A percentile compares a stretch with the other conserved stretches of the same genome.
Evolutionary conservation across 1,140 invertebrate species (phyloP).

Genomic region (Neodiprion virginianus): DNA sequence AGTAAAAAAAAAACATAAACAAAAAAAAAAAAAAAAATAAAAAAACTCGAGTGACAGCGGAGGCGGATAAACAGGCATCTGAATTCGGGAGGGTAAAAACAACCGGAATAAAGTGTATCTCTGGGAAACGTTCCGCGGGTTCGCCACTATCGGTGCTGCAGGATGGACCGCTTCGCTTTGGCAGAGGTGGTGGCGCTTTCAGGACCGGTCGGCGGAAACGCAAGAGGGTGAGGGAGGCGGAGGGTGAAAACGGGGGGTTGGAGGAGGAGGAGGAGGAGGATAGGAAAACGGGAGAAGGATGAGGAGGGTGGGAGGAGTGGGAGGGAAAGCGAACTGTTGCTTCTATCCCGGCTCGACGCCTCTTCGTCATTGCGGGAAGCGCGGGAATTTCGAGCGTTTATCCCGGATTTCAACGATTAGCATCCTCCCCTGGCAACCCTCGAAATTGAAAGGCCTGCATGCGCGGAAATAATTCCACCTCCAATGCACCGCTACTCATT

Average conservation of each 20-base stretch:
- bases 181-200: not conserved
- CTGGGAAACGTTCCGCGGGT: not conserved
- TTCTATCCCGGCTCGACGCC: conserved; percentile 40
- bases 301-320: conserved; percentile 26
- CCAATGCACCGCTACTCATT: conserved; percentile 1
- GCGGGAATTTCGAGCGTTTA: conserved; percentile 47
- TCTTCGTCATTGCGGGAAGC: conserved; percentile 36
- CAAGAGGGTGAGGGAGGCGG: conserved; percentile 20
- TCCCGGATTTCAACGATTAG: conserved; percentile 41
- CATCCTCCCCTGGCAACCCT: too few relatives aligned
- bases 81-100: not conserved
- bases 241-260: conserved; percentile 2
- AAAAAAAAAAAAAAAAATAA: not conserved
- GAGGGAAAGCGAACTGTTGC: conserved; percentile 56
- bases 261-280: not conserved
- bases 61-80: too few relatives aligned
- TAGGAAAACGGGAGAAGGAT: not conserved
- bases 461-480: too few relatives aligned
- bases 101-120: not conserved
- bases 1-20: not conserved
- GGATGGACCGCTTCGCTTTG: not conserved
- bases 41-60: not conserved
- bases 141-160: not conserved
- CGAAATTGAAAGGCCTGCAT: too few relatives aligned
- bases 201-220: not conserved